Base-by-base conservation (phyloP, 1,140 invertebrate genomes). In the Penaeus chinensis region DNA sequence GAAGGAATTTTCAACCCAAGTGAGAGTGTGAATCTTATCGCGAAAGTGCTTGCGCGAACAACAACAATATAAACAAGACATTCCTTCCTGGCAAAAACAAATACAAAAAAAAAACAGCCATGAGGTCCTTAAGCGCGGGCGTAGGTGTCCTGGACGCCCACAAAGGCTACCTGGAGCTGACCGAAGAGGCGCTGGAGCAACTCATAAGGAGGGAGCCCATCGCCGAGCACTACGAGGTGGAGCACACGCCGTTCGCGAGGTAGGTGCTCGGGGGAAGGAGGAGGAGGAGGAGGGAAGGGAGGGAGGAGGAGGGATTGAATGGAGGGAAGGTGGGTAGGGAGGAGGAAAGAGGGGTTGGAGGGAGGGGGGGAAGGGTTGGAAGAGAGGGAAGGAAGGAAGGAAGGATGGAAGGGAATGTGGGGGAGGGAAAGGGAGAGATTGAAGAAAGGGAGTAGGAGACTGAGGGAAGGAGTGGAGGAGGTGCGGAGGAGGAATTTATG, bases 71-170 rank as follows among this genome's bases (percentile, higher is more conserved):
- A 32, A 32, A 32, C 32, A 32, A 32, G 32, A 32, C 47, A 47
- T 0, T 13, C 47, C 47, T 13, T 4, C 47, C 47, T 13, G 7
- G 7, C 47, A 19, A 32, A n/a, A 32, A 20, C 16, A 20, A 74
- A 20, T 27, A 16, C 27, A 16, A 24, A 16, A 18, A 27, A 16
- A 61, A 37, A 2, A 13, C 80, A 82, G 62, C 22, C 79, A 71
- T 74, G 66, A 83, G 60, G 66, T 54, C 32, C 22, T 22, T 82
- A 47, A 74, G 71, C 27, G 69, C 83, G 69, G 83, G 83, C 54
- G 83, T 84, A 66, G 83, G 60, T 47, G n/a, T 84, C 24, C 83
- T 84, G n/a, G 83, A 84, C 83, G 61, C 42, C 71, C 83, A 84
- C 60, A 77, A 77, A 63, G 83, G 83, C 8, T 84, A 62, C 83